Base-by-base conservation (phyloP, 2,888 invertebrate species). In the Plebejus argus region DNA sequence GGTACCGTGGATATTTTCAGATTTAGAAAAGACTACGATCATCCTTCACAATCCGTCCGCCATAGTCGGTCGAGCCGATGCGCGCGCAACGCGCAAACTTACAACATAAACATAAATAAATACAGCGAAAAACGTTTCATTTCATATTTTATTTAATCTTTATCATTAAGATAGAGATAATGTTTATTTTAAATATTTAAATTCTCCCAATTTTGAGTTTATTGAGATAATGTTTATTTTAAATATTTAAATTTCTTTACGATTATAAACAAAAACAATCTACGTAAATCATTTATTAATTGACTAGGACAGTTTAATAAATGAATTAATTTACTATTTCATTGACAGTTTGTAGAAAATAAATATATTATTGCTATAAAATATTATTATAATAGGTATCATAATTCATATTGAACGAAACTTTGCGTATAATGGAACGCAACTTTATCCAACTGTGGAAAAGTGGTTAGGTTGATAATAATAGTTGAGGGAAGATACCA, bases 1-100 rank as follows among this genome's bases (percentile, higher is more conserved):
- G 95, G 94, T 94, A 93, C 90, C 89, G 92, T 94, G 94, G 95
- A 95, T 95, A 95, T 94, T 94, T 93, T 92, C 90, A 90, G 95
- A 94, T 94, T 92, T 90, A 91, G 87, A 93, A 92, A 91, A 93
- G 90, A 89, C 91, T 89, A 91, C 90, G 90, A 92, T 89, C 93
- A 94, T 92, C 89, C 90, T 92, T 94, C 90, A 94, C 88, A 92
- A 91, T 88, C 90, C 88, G 89, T 93, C 94, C 94, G 94, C 94
- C 92, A 94, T 93, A 93, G 92, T 92, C 92, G 90, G 92, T 90
- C 90, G 87, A 90, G 90, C 89, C 90, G 91, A 91, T 94, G 94
- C 94, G 94, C 94, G 94, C 94, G 94, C 94, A 94, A 92, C 92
- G 93, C 93, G 91, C 92, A 91, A 91, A 90, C 87, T 87, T 90